These are phyloP conservation scores for Tuberolachnus salignus DNA, from an alignment of 2,888 invertebrate species.

Conservation along the genomic window DNA sequence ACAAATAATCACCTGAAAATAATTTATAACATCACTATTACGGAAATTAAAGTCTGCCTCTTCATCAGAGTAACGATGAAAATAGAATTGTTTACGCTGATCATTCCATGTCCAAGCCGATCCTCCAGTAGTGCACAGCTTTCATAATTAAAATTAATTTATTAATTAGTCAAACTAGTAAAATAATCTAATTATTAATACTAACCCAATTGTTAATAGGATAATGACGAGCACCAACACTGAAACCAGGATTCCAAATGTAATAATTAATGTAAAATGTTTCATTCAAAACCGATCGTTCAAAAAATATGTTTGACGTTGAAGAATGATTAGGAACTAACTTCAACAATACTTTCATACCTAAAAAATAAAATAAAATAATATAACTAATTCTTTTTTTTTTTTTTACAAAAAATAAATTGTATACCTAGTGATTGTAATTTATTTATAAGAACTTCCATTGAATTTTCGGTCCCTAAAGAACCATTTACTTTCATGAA, in stretches of 20 bases:
- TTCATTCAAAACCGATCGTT: conserved; percentile 68
- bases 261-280: conserved; percentile 75
- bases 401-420: neutral
- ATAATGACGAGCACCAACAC: conserved; percentile 62
- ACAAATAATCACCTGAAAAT: conserved; percentile 65
- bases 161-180: neutral
- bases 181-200: conserved; percentile 4
- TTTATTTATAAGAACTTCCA: conserved; percentile 64
- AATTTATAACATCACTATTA: conserved; percentile 70
- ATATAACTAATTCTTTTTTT: neutral
- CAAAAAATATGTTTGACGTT: conserved; percentile 75
- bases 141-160: conserved; percentile 49
- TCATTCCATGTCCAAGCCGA: conserved; percentile 76
- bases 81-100: conserved; percentile 73
- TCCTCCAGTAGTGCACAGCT: conserved; percentile 66
- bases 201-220: conserved; percentile 71
- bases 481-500: conserved; percentile 65
- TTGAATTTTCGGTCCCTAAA: conserved; percentile 65
- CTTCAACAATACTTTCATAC: conserved; percentile 73
- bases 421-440: conserved; percentile 65
- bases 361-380: conserved; percentile 60
- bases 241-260: conserved; percentile 71
- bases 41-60: conserved; percentile 84
- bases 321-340: conserved; percentile 77
- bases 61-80: conserved; percentile 74